Base-by-base conservation (phyloP, 2,888 invertebrate species). In the Amphipoea oculea region DNA sequence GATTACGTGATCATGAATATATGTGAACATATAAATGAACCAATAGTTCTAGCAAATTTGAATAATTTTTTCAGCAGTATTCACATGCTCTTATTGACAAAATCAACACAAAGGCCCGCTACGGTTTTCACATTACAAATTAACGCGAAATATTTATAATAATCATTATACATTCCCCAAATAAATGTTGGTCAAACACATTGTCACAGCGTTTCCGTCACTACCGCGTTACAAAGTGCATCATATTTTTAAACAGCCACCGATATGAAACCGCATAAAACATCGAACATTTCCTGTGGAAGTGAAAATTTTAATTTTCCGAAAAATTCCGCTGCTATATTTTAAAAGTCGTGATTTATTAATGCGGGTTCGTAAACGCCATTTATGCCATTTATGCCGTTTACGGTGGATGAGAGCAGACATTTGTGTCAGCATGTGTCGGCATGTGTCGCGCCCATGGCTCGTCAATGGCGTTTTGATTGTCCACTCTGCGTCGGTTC, bases 301-400 rank as follows among this genome's bases (percentile, higher is more conserved):
- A 92, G 94, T 92, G 92, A 93, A 94, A 94, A 94, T 93, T 95
- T 95, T 93, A 94, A 94, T 94, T 95, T 94, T 91, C 90, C 91
- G 89, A 92, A 95, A 95, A 93, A 89, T 87, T 91, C 91, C 89
- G 89, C 88, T 91, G 93, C 93, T 92, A 92, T 95, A 94, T 95
- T 96, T 96, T 95, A 93, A 95, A 94, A 93, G 93, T 93, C 91
- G 90, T 95, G 95, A 96, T 96, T 96, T 96, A 96, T 96, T 95
- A 93, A 93, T 94, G 93, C 93, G 89, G 90, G 90, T 89, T 91
- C 92, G 92, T 93, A 92, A 94, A 94, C 92, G 93, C 91, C 92
- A 93, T 95, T 94, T 94, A 94, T 92, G 90, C 87, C 92, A 93
- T 95, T 94, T 94, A 94, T 92, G 91, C 86, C 92, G 92, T 94